Base-by-base conservation (phyloP, 2,888 invertebrate genomes). In the Campaea margaritaria region DNA sequence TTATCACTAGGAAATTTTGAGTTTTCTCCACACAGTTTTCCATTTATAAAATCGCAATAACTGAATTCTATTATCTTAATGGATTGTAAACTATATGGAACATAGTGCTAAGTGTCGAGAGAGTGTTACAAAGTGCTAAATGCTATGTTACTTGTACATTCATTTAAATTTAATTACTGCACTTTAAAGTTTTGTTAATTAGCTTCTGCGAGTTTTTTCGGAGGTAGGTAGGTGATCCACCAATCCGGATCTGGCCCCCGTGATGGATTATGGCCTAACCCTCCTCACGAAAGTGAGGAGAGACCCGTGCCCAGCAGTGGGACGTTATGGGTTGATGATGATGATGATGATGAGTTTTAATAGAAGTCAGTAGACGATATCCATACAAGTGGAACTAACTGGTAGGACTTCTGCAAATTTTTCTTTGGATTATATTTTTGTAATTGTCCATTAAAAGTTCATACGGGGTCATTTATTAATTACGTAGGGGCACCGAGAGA, bases 151-250 rank as follows among this genome's bases (percentile, higher is more conserved):
- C 56, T 47, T 53, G 53, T 45, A 45, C 55, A 50, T 45, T 56
- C 52, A 56, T 62, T 61, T 51, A 57, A 54, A 56, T 62, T 61
- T 51, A 57, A 54, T 62, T 48, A 55, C 64, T 36, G 64, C 55
- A 59, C 63, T 64, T 49, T 21, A 48, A 58, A 65, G 56, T 68
- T 68, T 44, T 43, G 56, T 57, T 68, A 68, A 68, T 68, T 68
- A 64, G 55, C 68, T 57, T 47, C 47, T 28, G 45, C 43, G 14
- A 43, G 41, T 10, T 2, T 58, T 47, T 14, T 34, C 44, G 16
- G 44, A n/a, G n/a, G n/a, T n/a, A n/a, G n/a, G n/a, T n/a, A n/a
- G n/a, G n/a, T n/a, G n/a, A n/a, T n/a, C n/a, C n/a, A n/a, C n/a
- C n/a, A n/a, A n/a, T n/a, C n/a, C n/a, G n/a, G n/a, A n/a, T n/a